Evolutionary conservation across 2,113 vertebrate genomes (phyloP), one percentile per base, ranked within the genome.

Genomic region (Entomyzon cyanotis): DNA sequence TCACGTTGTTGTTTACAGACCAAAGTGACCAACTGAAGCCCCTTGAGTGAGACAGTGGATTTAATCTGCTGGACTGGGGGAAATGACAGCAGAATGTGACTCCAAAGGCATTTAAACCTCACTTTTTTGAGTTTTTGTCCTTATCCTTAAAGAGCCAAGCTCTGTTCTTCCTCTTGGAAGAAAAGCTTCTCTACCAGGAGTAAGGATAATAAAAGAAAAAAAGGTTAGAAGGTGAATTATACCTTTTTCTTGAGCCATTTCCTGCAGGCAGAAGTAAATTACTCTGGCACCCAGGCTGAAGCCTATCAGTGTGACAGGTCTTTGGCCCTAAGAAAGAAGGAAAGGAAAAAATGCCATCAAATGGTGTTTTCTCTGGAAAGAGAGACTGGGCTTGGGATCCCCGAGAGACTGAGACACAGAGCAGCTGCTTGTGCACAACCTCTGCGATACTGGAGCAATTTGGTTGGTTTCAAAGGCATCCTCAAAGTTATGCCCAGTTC

Each of bases 281-380:
- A 99, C 99, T 96, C 99, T 98, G 55, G 99, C 99, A 31, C 99
- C 99, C 19, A 99, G 98, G 88, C 99, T 99, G 98, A 99, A 99
- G 39, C 99, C 99, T 39, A 99, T 98, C 71, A 99, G 98, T 37
- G 98, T 99, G 96, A 99, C 99, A 8, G 99, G 99, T 41, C 99
- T 98, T 90, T 85, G 98, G 55, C 99, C 99, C 99, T 99, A 93
- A 73, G 75, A 89, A 17, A 76, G 6, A 75, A n/a, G 11, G 21
- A 71, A 53, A 95, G 31, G 56, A 62, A 31, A 35, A 78, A 91
- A 35, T 1, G 3, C 37, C 69, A 63, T 80, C 63, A 93, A 44
- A 81, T 20, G 25, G 17, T 55, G 17, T 30, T 33, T 41, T 22
- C 21, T 18, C 23, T 37, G 22, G n/a, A 80, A 46, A 69, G 20